Percentiles rank a stretch among this genome's conserved stretches.
Evolutionary conservation across 2,113 vertebrate species (phyloP).

Genomic region (Caloenas nicobarica): DNA sequence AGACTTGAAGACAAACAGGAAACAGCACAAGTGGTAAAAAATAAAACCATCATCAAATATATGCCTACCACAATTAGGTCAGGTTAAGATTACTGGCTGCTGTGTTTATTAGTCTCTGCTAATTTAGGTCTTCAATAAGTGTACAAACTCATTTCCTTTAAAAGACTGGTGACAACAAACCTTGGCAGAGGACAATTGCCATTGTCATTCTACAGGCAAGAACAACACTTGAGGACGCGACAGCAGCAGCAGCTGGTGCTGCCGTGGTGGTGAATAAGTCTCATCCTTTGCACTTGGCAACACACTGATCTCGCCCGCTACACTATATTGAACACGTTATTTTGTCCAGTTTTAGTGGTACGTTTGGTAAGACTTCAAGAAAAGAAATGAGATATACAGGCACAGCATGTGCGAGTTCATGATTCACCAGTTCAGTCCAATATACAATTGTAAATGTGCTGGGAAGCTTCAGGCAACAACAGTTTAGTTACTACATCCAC

Average conservation of each 20-base stretch:
- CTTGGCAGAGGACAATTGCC: not conserved
- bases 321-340: not conserved
- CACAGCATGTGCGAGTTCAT: not conserved
- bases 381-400: not conserved
- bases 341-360: not conserved
- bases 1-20: not conserved
- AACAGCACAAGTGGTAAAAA: not conserved
- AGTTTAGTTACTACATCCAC: not conserved
- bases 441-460: accelerated
- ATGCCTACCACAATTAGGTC: not conserved
- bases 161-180: not conserved
- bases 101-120: not conserved
- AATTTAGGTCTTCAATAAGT: not conserved
- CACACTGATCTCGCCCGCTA: not conserved
- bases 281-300: not conserved
- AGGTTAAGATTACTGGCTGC: not conserved
- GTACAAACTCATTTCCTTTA: not conserved
- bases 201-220: not conserved
- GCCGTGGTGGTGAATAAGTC: not conserved
- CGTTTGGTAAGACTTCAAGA: not conserved
- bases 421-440: not conserved
- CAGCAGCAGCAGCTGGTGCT: not conserved
- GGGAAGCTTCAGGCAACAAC: not conserved
- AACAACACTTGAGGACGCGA: not conserved
- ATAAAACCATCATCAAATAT: not conserved